Conservation (phyloP, 2,888 invertebrate species). For the Camponotus fellah region DNA sequence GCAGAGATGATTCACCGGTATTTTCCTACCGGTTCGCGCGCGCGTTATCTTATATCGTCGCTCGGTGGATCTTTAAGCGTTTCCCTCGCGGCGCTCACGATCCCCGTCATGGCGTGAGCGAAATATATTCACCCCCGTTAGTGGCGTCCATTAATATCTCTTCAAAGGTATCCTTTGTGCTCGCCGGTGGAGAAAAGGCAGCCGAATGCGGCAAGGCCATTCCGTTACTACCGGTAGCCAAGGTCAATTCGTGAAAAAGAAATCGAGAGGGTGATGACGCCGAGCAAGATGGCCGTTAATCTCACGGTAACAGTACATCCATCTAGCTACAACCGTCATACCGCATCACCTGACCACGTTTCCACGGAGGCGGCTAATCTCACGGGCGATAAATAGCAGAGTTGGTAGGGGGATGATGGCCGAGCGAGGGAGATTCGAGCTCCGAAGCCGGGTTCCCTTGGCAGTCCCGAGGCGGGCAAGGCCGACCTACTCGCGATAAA, state of each 20-base stretch:
- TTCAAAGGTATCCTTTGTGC: conserved; percentile 17
- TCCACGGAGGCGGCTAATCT: conserved; percentile 66
- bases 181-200: neutral
- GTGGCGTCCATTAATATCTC: conserved; percentile 28
- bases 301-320: conserved; percentile 75
- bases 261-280: conserved; percentile 55
- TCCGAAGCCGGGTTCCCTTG: conserved; percentile 28
- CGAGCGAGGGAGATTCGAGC: neutral
- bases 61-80: conserved; percentile 10
- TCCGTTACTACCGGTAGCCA: conserved; percentile 56
- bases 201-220: conserved; percentile 48
- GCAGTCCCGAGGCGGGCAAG: conserved; percentile 56
- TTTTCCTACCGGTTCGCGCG: neutral
- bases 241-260: conserved; percentile 61
- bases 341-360: conserved; percentile 52
- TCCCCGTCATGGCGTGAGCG: conserved; percentile 39
- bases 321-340: conserved; percentile 38
- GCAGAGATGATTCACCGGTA: conserved; percentile 32
- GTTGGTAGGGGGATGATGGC: neutral
- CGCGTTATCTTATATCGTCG: conserved; percentile 16
- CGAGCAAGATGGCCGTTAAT: conserved; percentile 62
- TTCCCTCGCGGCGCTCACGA: conserved; percentile 44
- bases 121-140: conserved; percentile 41
- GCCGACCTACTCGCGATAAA: conserved; percentile 77
- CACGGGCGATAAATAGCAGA: conserved; percentile 32